Percentiles rank a stretch among this genome's conserved stretches.
Conservation (phyloP, 2,797 vertebrate genomes). For the Acanthornis magna region DNA sequence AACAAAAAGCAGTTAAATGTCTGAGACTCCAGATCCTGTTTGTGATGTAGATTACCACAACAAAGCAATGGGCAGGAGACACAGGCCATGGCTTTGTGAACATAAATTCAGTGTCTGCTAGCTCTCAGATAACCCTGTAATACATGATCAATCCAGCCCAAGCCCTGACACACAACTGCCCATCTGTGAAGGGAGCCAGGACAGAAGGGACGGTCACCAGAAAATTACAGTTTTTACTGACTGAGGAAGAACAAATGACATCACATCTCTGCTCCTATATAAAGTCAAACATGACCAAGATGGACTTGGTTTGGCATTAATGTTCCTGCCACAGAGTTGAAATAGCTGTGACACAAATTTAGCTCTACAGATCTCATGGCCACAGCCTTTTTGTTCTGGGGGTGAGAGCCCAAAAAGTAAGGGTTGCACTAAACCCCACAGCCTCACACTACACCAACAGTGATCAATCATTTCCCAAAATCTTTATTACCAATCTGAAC, state of each 20-base stretch:
- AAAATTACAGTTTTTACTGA: neutral
- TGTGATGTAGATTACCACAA: neutral
- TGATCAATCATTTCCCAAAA: neutral
- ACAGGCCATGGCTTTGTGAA: neutral
- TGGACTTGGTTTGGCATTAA: neutral
- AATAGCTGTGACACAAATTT: neutral
- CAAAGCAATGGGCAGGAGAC: neutral
- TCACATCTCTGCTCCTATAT: neutral
- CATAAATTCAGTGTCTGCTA: neutral
- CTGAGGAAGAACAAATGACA: neutral
- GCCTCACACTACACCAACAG: neutral
- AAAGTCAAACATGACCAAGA: neutral
- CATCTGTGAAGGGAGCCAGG: neutral
- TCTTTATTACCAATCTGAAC: neutral
- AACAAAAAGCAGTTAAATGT: neutral
- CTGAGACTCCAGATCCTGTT: neutral
- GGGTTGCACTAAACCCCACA: accelerated
- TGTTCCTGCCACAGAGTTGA: neutral
- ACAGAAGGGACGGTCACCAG: accelerated
- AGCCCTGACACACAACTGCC: neutral
- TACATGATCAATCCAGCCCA: neutral
- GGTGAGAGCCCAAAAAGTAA: neutral
- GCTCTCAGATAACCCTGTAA: neutral
- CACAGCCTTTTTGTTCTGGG: neutral
- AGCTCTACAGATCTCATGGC: neutral